Evolutionary conservation across 2,113 vertebrate genomes (phyloP).

Genomic region (Heterotilapia buettikoferi): DNA sequence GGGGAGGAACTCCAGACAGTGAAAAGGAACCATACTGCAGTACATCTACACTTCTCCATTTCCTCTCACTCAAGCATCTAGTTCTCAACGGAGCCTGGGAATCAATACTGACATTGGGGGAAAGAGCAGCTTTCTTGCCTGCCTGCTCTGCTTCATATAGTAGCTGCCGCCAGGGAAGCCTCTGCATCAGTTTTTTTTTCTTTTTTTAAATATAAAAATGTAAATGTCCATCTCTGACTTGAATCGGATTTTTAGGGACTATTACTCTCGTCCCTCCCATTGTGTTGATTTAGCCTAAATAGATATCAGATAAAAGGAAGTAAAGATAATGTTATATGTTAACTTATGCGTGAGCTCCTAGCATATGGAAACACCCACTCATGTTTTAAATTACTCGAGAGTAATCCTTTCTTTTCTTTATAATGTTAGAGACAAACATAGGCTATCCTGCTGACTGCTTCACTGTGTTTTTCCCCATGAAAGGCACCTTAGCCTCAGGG

Average conservation of each 20-base stretch:
- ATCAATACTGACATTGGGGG: slow-evolving; percentile 64
- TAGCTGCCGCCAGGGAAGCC: slow-evolving; percentile 7
- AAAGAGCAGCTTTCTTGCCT: slow-evolving; percentile 29
- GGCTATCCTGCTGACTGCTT: background rate
- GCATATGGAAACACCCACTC: slow-evolving; percentile 54
- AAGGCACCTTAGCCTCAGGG: slow-evolving; percentile 7
- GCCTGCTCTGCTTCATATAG: slow-evolving; percentile 8
- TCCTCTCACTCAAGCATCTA: slow-evolving; percentile 61
- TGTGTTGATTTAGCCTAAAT: slow-evolving; percentile 39
- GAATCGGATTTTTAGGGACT: slow-evolving; percentile 47
- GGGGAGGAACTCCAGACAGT: slow-evolving; percentile 52
- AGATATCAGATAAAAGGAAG: slow-evolving; percentile 46
- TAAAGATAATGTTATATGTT: slow-evolving; percentile 42
- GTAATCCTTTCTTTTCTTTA: slow-evolving; percentile 16
- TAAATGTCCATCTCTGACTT: slow-evolving; percentile 44
- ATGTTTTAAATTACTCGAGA: slow-evolving; percentile 37
- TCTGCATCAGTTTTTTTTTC: slow-evolving; percentile 39
- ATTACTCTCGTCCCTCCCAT: slow-evolving; percentile 42
- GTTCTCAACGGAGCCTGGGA: slow-evolving; percentile 46
- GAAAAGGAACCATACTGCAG: slow-evolving; percentile 46
- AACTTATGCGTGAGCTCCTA: background rate
- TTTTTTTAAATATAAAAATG: slow-evolving; percentile 58
- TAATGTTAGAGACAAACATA: slow-evolving; percentile 8
- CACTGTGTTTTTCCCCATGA: background rate
- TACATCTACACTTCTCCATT: slow-evolving; percentile 65